Conservation (phyloP, 2,113 vertebrate species). For the Leiothrix lutea region DNA sequence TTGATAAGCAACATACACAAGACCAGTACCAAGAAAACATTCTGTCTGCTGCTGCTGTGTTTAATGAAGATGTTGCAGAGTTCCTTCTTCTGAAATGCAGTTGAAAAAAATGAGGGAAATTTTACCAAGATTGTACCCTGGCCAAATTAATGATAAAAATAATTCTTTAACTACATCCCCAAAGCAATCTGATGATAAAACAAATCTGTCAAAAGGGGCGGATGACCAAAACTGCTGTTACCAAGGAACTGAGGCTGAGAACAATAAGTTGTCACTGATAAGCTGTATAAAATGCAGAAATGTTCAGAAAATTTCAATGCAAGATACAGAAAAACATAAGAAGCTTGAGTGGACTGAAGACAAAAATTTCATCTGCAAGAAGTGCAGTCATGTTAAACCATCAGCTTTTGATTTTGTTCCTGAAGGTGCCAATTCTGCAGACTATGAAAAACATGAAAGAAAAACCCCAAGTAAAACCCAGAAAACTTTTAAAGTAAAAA, state of each 20-base stretch:
- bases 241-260: slow-evolving; percentile 69
- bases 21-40: background rate
- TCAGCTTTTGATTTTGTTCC: slow-evolving; percentile 47
- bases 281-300: slow-evolving; percentile 68
- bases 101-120: slow-evolving; percentile 76
- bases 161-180: slow-evolving; percentile 67
- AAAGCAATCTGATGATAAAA: slow-evolving; percentile 55
- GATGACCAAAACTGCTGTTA: slow-evolving; percentile 24
- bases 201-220: slow-evolving; percentile 22
- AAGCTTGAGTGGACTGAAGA: slow-evolving; percentile 49
- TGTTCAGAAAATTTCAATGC: slow-evolving; percentile 48
- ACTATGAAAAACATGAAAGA: slow-evolving; percentile 21
- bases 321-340: slow-evolving; percentile 35
- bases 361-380: slow-evolving; percentile 63
- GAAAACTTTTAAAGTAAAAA: slow-evolving; percentile 70
- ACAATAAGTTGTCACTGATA: background rate
- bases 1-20: background rate
- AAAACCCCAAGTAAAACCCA: background rate
- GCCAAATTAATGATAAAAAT: slow-evolving; percentile 27
- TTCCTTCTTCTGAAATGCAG: slow-evolving; percentile 61
- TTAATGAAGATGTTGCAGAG: background rate
- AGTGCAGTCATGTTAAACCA: slow-evolving; percentile 35
- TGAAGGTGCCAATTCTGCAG: background rate
- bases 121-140: slow-evolving; percentile 60
- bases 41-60: background rate